These are phyloP conservation scores for Thecocarcelia acutangulata DNA, from an alignment of 2,888 invertebrate species.

Conservation along the genomic window DNA sequence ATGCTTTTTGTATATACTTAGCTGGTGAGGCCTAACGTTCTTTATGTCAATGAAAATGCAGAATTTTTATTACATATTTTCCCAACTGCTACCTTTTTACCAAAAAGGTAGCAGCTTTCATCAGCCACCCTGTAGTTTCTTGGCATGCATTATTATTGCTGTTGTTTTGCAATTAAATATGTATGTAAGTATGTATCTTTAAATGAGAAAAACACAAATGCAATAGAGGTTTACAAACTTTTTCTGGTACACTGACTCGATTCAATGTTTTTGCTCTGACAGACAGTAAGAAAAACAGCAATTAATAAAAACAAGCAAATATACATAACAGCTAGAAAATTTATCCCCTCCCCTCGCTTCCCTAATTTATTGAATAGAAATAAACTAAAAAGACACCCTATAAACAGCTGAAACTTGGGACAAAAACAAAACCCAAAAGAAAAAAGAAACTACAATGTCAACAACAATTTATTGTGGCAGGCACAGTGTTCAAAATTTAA, in stretches of 20 bases:
- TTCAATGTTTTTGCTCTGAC: constrained; percentile 74
- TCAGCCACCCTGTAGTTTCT: no score
- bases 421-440: constrained; percentile 19
- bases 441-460: constrained; percentile 48
- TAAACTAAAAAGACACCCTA: constrained; percentile 12
- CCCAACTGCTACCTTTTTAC: no score
- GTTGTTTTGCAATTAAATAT: constrained; percentile 22
- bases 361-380: not conserved
- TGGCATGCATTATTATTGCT: constrained; percentile 24
- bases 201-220: constrained; percentile 21
- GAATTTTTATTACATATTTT: no score
- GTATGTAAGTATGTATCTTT: constrained; percentile 10
- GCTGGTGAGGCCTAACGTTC: no score
- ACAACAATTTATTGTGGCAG: constrained; percentile 56
- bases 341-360: not conserved
- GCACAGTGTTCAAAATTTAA: constrained; percentile 1
- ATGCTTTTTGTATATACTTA: no score
- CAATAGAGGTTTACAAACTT: constrained; percentile 75
- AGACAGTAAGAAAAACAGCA: constrained; percentile 51
- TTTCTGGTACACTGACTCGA: constrained; percentile 79
- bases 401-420: constrained; percentile 17
- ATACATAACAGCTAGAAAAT: not conserved
- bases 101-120: no score
- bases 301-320: constrained; percentile 31
- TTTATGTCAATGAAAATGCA: no score